These are phyloP conservation scores for Myiotriccus ornatus DNA, from an alignment of 2,797 vertebrate species.

Conservation along the genomic window DNA sequence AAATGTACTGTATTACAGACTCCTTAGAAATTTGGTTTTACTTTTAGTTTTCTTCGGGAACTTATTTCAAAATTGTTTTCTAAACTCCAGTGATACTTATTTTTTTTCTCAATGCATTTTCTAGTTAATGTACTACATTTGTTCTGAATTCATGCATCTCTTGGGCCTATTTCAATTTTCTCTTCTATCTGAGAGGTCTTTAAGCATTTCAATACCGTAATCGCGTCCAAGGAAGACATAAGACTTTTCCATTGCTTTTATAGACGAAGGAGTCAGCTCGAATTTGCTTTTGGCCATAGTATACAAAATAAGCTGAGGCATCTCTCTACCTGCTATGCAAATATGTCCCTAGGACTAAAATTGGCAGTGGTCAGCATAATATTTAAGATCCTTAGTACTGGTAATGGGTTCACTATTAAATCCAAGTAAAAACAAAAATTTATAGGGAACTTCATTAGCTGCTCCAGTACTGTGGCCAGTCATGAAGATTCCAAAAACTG, in stretches of 20 bases:
- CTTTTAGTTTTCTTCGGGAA: not conserved
- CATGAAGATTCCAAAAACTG: not conserved
- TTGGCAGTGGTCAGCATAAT: not conserved
- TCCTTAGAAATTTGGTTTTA: not conserved
- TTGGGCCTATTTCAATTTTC: not conserved
- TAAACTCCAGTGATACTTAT: rapidly evolving
- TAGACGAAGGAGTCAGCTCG: not conserved
- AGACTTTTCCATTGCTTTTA: not conserved
- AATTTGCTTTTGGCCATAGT: not conserved
- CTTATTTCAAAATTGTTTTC: not conserved
- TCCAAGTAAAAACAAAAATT: constrained; percentile 21
- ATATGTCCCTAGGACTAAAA: not conserved
- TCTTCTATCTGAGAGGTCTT: not conserved
- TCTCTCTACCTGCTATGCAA: not conserved
- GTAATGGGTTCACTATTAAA: not conserved
- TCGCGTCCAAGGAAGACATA: not conserved
- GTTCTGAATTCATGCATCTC: not conserved
- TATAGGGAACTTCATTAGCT: not conserved
- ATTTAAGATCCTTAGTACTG: not conserved
- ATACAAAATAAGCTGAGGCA: not conserved
- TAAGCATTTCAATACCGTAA: not conserved
- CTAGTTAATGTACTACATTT: not conserved
- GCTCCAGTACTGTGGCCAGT: not conserved
- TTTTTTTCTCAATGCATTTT: not conserved
- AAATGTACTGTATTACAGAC: not conserved